Conservation (phyloP, 2,888 invertebrate species). For the Parnassius smintheus region DNA sequence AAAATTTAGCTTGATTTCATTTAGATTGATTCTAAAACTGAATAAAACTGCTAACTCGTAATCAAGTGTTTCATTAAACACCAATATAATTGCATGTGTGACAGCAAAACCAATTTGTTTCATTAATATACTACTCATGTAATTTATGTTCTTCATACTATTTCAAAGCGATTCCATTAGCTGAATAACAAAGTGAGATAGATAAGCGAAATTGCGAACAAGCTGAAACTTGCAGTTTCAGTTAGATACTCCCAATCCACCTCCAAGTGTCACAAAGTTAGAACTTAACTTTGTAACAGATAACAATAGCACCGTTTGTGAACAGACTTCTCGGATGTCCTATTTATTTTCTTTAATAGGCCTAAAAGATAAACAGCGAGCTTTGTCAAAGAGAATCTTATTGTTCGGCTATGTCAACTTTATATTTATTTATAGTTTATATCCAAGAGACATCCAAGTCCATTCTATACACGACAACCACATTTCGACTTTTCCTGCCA, state of each 20-base stretch:
- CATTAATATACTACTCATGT: too few species aligned
- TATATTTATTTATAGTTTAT: too few species aligned
- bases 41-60: too few species aligned
- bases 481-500: too few species aligned
- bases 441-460: too few species aligned
- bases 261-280: constrained; percentile 32
- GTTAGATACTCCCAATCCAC: constrained; percentile 27
- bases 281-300: constrained; percentile 27
- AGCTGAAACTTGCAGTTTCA: constrained; percentile 19
- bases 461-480: too few species aligned
- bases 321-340: constrained; percentile 19
- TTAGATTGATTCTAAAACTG: too few species aligned
- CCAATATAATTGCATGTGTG: too few species aligned
- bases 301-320: constrained; percentile 28
- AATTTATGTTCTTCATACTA: not conserved
- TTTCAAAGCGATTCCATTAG: not conserved
- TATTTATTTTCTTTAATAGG: constrained; percentile 19
- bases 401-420: not conserved
- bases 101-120: too few species aligned
- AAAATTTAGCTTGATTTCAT: too few species aligned
- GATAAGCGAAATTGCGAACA: constrained; percentile 16
- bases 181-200: constrained; percentile 10
- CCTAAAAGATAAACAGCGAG: constrained; percentile 1
- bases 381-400: not conserved
- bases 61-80: too few species aligned